These are phyloP conservation scores for Psittacula derbiana DNA, from an alignment of 2,797 vertebrate species.

Conservation along the genomic window DNA sequence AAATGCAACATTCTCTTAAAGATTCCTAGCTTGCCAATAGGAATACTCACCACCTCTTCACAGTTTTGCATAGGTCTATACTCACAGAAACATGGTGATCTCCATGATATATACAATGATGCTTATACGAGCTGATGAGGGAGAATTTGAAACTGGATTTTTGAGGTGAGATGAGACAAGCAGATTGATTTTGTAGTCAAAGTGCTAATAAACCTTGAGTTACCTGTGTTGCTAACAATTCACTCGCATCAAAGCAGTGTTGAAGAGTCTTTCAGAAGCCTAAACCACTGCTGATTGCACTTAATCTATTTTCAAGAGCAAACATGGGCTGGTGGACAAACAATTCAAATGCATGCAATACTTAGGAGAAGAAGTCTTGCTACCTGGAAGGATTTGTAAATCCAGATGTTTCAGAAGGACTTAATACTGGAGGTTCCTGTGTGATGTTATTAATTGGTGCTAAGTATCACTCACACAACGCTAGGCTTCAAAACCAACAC, in stretches of 20 bases:
- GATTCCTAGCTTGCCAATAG: neutral
- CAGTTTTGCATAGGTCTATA: neutral
- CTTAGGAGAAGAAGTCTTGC: neutral
- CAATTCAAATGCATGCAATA: neutral
- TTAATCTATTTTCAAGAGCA: neutral
- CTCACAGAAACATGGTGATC: neutral
- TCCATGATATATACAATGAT: neutral
- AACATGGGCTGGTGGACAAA: neutral
- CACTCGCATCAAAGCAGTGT: accelerated
- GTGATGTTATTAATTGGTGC: neutral
- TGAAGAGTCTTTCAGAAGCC: neutral
- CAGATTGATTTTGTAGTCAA: neutral
- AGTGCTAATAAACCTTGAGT: neutral
- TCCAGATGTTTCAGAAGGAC: neutral
- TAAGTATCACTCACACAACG: neutral
- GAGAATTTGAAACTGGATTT: neutral
- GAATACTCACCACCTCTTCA: neutral
- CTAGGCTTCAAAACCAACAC: neutral
- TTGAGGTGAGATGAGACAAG: neutral
- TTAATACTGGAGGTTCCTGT: neutral
- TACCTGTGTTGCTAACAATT: neutral
- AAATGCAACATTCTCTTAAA: neutral
- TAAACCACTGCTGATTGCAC: neutral
- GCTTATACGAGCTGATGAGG: neutral
- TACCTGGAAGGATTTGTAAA: neutral